Percentiles rank a stretch among this genome's conserved stretches.
phyloP scores from a whole-genome alignment of 2,888 invertebrate species.

The Synanthedon vespiformis region DNA sequence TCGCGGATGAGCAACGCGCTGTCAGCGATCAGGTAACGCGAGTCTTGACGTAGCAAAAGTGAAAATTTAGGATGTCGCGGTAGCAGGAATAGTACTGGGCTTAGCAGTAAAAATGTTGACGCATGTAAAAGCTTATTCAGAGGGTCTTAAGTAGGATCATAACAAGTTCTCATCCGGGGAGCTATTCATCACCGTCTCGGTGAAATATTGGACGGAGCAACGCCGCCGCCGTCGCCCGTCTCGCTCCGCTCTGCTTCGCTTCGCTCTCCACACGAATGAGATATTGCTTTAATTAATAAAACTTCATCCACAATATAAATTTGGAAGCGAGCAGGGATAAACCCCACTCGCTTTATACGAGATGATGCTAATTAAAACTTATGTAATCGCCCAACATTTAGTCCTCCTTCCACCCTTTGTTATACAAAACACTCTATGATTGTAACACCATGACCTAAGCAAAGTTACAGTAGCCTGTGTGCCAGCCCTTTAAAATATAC shows the following conservation, averaged over 20 bases:
- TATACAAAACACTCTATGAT: too few relatives aligned
- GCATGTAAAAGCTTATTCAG: neutral
- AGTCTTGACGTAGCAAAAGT: constrained; percentile 18
- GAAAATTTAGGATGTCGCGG: too few relatives aligned
- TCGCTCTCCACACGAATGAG: constrained; percentile 17
- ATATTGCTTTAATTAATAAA: constrained; percentile 38
- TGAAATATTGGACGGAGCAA: constrained; percentile 4
- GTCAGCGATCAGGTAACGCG: constrained; percentile 40
- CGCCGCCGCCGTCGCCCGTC: constrained; percentile 2
- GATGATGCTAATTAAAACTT: neutral
- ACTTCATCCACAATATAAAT: constrained; percentile 20
- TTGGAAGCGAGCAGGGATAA: constrained; percentile 8
- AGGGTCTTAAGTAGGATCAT: constrained; percentile 14
- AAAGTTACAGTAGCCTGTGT: too few relatives aligned
- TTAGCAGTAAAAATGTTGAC: neutral
- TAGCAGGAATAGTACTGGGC: too few relatives aligned
- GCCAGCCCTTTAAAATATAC: too few relatives aligned
- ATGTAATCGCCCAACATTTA: too few relatives aligned
- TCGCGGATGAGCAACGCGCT: constrained; percentile 38
- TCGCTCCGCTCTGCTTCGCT: constrained; percentile 1
- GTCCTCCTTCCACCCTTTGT: too few relatives aligned
- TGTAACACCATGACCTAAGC: too few relatives aligned
- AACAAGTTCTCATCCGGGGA: constrained; percentile 15
- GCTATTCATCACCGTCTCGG: constrained; percentile 19
- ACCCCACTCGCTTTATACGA: neutral